Percentiles rank a stretch among this genome's conserved stretches.
Conservation (phyloP, 2,797 vertebrate genomes). For the Buphagus erythrorhynchus region DNA sequence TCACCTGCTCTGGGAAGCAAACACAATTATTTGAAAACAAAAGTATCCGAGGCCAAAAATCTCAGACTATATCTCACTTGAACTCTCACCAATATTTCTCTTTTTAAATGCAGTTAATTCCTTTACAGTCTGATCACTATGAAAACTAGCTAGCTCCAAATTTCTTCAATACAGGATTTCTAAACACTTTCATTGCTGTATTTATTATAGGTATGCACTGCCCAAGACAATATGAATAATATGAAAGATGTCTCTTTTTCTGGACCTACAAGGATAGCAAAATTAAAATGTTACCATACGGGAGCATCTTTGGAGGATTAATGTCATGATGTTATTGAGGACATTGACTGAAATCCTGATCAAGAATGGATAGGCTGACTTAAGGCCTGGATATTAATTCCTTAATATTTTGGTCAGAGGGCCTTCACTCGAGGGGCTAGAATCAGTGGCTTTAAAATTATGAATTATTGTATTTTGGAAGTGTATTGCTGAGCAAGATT, state of each 20-base stretch:
- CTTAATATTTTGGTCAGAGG: not conserved
- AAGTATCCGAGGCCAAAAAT: constrained; percentile 63
- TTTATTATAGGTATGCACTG: not conserved
- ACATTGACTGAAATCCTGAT: not conserved
- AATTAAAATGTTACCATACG: not conserved
- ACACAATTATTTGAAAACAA: constrained; percentile 74
- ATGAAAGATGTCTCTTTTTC: not conserved
- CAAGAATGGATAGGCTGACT: not conserved
- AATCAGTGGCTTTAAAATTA: not conserved
- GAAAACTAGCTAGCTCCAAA: not conserved
- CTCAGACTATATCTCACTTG: not conserved
- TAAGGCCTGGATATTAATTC: not conserved
- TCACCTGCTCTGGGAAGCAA: constrained; percentile 74
- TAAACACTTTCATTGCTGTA: not conserved
- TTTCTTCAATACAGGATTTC: not conserved
- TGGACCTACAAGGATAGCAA: not conserved
- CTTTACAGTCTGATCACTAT: constrained; percentile 28
- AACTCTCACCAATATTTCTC: not conserved
- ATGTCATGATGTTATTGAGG: not conserved
- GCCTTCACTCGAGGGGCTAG: not conserved
- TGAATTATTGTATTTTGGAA: not conserved
- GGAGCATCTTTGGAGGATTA: not conserved
- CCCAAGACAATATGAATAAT: not conserved
- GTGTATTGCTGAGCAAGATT: not conserved
- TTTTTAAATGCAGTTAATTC: constrained; percentile 27